Percentiles rank a stretch among this genome's conserved stretches.
phyloP scores from a whole-genome alignment of 1,140 invertebrate genomes.

The Diploscapter pachys region DNA sequence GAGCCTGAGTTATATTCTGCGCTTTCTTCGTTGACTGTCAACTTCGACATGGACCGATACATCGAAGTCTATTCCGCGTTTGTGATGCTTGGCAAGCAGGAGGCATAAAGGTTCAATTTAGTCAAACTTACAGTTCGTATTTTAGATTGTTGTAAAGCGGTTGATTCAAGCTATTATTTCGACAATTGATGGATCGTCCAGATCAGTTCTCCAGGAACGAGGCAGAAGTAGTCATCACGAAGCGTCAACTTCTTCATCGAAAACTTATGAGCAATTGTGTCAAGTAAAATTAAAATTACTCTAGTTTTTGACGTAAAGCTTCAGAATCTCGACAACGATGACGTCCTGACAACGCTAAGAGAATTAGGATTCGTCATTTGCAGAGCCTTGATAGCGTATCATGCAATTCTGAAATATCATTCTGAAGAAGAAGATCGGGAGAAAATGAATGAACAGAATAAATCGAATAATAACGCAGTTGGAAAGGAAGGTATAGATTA shows the following conservation, averaged over 20 bases:
- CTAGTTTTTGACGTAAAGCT: slow-evolving; percentile 14
- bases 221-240: slow-evolving; percentile 4
- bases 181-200: slow-evolving; percentile 38
- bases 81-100: slow-evolving; percentile 41
- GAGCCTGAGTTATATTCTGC: slow-evolving; percentile 45
- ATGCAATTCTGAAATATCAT: slow-evolving; percentile 45
- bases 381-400: slow-evolving; percentile 40
- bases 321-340: slow-evolving; percentile 25
- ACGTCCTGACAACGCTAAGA: slow-evolving; percentile 24
- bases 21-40: slow-evolving; percentile 40
- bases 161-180: slow-evolving; percentile 37
- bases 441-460: slow-evolving; percentile 16
- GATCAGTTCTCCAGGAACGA: slow-evolving; percentile 39
- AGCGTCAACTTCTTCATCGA: neutral
- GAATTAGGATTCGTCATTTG: slow-evolving; percentile 46
- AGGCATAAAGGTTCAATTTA: slow-evolving; percentile 3
- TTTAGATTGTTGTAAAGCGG: slow-evolving; percentile 2
- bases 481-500: slow-evolving; percentile 22
- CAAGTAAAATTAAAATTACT: slow-evolving; percentile 11
- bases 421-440: slow-evolving; percentile 46
- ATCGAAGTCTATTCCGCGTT: slow-evolving; percentile 42
- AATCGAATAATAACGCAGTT: neutral
- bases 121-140: too few species aligned
- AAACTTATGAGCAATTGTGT: slow-evolving; percentile 9
- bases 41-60: slow-evolving; percentile 48